Evolutionary conservation across 2,113 vertebrate species (phyloP).

Genomic region (Rana temporaria): DNA sequence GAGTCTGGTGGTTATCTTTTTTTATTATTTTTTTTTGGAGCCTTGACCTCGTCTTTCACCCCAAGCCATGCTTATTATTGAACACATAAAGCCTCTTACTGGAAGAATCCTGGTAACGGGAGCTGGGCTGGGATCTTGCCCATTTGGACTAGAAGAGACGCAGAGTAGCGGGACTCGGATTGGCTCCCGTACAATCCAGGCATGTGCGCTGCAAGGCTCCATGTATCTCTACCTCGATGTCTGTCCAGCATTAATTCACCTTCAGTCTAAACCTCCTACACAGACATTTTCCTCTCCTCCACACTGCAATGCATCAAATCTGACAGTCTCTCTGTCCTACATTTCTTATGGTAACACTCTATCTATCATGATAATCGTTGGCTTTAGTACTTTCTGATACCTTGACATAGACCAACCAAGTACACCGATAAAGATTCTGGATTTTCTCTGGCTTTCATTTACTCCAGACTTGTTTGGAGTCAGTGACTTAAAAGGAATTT

Average conservation of each 20-base stretch:
- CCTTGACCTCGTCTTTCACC: background rate
- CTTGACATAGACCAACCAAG: no score
- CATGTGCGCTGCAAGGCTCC: background rate
- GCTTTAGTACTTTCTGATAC: no score
- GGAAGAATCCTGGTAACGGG: background rate
- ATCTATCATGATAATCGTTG: no score
- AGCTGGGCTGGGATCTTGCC: conserved; percentile 5
- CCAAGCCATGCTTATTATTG: background rate
- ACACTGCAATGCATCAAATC: background rate
- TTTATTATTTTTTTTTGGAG: background rate
- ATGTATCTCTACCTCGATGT: background rate
- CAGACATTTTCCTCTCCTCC: background rate
- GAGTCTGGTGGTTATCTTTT: background rate
- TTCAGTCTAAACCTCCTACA: background rate
- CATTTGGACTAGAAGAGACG: background rate
- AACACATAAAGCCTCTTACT: background rate
- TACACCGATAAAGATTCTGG: no score
- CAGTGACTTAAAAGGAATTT: no score
- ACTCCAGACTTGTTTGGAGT: no score
- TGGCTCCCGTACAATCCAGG: background rate
- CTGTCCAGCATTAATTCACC: background rate
- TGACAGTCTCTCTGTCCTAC: background rate
- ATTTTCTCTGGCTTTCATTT: no score
- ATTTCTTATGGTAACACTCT: no score
- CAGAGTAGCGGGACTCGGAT: background rate